A percentile compares a stretch with the other conserved stretches of the same genome.
Conservation (phyloP, 2,797 vertebrate species). For the Melanotaenia pygmaea region DNA sequence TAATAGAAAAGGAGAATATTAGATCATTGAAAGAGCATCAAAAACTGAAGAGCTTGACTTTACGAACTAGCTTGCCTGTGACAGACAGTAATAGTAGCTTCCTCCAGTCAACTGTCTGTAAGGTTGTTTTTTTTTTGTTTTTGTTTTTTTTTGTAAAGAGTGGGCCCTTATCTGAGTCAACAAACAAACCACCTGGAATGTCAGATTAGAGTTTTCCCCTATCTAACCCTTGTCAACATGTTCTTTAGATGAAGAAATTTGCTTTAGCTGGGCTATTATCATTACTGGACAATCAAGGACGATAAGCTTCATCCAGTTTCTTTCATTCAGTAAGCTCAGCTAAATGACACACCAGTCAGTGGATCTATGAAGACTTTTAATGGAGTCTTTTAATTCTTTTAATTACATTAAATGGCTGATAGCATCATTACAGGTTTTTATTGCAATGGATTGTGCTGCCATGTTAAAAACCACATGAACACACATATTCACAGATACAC, state of each 20-base stretch:
- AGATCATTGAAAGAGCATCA: background rate
- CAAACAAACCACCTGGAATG: background rate
- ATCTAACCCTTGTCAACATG: background rate
- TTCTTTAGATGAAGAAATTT: background rate
- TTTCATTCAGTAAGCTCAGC: too few relatives aligned
- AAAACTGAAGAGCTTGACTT: background rate
- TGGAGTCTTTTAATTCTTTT: too few relatives aligned
- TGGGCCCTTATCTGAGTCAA: background rate
- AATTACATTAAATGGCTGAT: too few relatives aligned
- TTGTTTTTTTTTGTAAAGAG: too few relatives aligned
- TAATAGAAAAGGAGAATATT: background rate
- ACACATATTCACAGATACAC: background rate
- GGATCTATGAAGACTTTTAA: too few relatives aligned
- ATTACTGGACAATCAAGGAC: background rate
- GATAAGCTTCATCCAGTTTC: too few relatives aligned
- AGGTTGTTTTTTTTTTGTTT: background rate
- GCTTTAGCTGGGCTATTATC: background rate
- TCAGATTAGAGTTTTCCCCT: too few relatives aligned
- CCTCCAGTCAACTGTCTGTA: too few relatives aligned
- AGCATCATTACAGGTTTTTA: background rate
- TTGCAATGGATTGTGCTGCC: background rate
- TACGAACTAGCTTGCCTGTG: background rate
- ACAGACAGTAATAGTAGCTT: too few relatives aligned
- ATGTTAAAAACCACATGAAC: background rate
- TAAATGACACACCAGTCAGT: too few relatives aligned